Conservation (phyloP, 2,797 vertebrate species). For the Microctenopoma stevenorrisi region DNA sequence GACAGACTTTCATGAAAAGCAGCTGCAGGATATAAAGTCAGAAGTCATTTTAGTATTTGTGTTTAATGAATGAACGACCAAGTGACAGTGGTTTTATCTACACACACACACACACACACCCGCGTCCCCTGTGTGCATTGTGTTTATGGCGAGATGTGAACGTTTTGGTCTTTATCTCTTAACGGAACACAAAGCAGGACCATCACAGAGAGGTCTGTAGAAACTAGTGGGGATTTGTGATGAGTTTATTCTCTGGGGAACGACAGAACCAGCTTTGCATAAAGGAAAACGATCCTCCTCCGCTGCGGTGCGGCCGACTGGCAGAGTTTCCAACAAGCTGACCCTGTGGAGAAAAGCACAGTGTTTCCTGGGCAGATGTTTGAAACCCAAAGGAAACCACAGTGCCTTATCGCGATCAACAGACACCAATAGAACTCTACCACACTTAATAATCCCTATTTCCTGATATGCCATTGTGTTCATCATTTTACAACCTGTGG, state of each 20-base stretch:
- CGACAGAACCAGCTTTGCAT: background rate
- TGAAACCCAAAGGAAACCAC: conserved; percentile 49
- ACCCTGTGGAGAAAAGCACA: conserved; percentile 45
- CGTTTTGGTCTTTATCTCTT: conserved; percentile 35
- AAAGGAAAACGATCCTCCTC: conserved; percentile 2
- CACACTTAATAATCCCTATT: conserved; percentile 16
- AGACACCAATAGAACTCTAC: conserved; percentile 16
- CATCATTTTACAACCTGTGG: conserved; percentile 7
- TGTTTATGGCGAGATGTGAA: conserved; percentile 16
- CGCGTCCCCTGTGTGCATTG: conserved; percentile 26
- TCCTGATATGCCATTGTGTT: conserved; percentile 14
- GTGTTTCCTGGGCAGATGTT: conserved; percentile 60
- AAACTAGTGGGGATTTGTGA: background rate
- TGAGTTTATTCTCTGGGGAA: background rate
- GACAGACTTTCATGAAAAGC: background rate
- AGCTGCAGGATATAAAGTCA: background rate
- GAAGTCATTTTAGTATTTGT: too few species aligned
- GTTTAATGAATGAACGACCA: background rate
- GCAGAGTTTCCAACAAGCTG: conserved; percentile 9
- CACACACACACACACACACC: conserved; percentile 37
- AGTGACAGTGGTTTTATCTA: conserved; percentile 50
- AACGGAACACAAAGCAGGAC: conserved; percentile 26
- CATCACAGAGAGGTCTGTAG: background rate
- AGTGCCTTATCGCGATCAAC: conserved; percentile 46
- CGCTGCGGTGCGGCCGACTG: conserved; percentile 30